phyloP scores from a whole-genome alignment of 92 coral and sea anemone genomes.

The Zoanthus sociatus region DNA sequence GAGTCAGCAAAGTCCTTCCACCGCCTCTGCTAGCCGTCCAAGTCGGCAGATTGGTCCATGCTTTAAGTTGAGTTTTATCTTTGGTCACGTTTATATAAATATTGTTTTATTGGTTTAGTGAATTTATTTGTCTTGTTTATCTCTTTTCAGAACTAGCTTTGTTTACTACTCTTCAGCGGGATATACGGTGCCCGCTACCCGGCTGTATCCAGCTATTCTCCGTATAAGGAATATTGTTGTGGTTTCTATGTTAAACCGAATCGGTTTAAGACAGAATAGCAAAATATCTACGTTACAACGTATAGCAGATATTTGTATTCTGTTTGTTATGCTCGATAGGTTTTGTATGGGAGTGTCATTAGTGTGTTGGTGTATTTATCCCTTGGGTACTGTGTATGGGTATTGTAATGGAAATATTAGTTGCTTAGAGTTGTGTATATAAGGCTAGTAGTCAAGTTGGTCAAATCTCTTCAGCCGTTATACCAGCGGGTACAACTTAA shows the following conservation, averaged over 20 bases:
- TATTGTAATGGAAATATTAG: not conserved
- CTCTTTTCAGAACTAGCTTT: conserved; percentile 20
- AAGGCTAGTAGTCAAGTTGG: not conserved
- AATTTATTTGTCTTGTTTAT: not conserved
- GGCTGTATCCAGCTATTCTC: conserved; percentile 1
- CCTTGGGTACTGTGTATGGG: conserved; percentile 8
- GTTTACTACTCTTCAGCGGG: conserved; percentile 24
- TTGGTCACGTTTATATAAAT: conserved; percentile 18
- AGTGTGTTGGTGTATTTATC: not conserved
- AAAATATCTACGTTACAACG: too few relatives aligned
- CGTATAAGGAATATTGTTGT: conserved; percentile 5
- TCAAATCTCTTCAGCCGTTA: conserved; percentile 18
- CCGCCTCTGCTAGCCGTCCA: conserved; percentile 13
- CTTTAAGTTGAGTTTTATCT: conserved; percentile 17
- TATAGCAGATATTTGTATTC: too few relatives aligned
- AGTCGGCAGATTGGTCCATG: conserved; percentile 14
- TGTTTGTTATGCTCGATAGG: not conserved
- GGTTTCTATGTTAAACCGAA: not conserved
- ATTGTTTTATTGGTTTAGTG: conserved; percentile 21
- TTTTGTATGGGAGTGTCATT: conserved; percentile 9
- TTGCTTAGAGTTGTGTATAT: not conserved
- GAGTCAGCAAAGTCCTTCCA: conserved; percentile 1
- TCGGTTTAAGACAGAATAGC: not conserved
- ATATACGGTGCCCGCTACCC: conserved; percentile 18
- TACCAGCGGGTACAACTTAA: not conserved